Conservation (phyloP, 2,797 vertebrate species). For the Poecilia wingei region DNA sequence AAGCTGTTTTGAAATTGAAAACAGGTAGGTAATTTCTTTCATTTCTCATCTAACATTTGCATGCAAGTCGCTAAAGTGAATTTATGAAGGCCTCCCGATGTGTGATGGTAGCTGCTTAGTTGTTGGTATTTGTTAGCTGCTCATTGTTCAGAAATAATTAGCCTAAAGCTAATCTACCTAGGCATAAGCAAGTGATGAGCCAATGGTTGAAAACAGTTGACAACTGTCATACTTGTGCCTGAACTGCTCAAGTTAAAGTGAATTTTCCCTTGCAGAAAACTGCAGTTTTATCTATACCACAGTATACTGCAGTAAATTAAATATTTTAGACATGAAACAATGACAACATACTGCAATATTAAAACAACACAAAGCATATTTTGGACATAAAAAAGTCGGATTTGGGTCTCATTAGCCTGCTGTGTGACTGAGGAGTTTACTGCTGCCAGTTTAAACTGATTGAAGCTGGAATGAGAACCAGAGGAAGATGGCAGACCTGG, state of each 20-base stretch:
- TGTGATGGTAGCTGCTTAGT: neutral
- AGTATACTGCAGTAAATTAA: too few species aligned
- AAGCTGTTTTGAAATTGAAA: neutral
- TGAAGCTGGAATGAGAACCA: neutral
- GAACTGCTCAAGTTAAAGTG: too few species aligned
- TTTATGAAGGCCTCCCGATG: neutral
- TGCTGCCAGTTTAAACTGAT: too few species aligned
- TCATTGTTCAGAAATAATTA: neutral
- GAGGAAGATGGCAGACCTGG: constrained; percentile 52
- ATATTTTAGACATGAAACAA: neutral
- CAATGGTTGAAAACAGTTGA: neutral
- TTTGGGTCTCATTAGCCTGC: too few species aligned
- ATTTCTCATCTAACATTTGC: neutral
- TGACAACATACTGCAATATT: neutral
- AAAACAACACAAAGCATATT: neutral
- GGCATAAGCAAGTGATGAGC: neutral
- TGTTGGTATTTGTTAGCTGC: neutral
- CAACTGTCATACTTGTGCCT: neutral
- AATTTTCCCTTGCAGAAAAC: too few species aligned
- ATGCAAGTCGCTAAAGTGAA: too few species aligned
- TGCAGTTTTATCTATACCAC: too few species aligned
- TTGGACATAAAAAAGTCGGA: neutral
- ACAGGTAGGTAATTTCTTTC: neutral
- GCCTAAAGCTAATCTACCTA: neutral
- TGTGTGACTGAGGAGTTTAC: too few species aligned